Percentiles rank a stretch among this genome's conserved stretches.
phyloP scores from a whole-genome alignment of 2,888 invertebrate species.

The Tyria jacobaeae region DNA sequence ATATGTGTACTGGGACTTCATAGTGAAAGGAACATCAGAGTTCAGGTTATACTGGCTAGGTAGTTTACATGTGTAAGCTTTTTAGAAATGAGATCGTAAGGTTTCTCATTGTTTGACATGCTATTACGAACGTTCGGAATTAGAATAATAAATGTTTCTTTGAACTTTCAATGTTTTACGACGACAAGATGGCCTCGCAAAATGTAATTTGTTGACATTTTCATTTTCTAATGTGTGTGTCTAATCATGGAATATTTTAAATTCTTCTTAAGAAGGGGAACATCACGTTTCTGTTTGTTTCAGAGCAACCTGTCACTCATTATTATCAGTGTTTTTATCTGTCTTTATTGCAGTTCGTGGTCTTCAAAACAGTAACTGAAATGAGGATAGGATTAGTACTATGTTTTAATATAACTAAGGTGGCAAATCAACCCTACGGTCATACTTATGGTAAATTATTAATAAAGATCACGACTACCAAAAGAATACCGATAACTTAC shows the following conservation, averaged over 20 bases:
- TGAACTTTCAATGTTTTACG: conserved; percentile 50
- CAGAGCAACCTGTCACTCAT: too few species aligned
- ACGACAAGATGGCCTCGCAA: conserved; percentile 15
- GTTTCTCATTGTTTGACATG: conserved; percentile 69
- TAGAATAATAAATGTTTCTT: conserved; percentile 60
- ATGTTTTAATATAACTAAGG: too few species aligned
- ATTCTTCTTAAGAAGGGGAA: too few species aligned
- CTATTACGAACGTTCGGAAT: conserved; percentile 64
- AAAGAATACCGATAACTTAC: too few species aligned
- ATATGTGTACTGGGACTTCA: conserved; percentile 32
- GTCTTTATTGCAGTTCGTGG: too few species aligned
- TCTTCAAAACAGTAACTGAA: too few species aligned
- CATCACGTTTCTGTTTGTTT: too few species aligned
- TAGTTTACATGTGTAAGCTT: conserved; percentile 71
- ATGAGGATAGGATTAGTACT: too few species aligned
- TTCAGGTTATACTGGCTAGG: conserved; percentile 50
- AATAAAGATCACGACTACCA: too few species aligned
- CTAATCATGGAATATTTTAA: background rate
- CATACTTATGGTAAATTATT: too few species aligned
- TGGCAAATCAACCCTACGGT: too few species aligned
- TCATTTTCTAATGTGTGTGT: conserved; percentile 5
- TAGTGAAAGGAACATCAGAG: conserved; percentile 46
- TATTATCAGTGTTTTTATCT: too few species aligned
- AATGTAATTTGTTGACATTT: conserved; percentile 9
- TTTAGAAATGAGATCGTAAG: conserved; percentile 73